Conservation (phyloP, 2,888 invertebrate genomes). For the Hesperia comma region DNA sequence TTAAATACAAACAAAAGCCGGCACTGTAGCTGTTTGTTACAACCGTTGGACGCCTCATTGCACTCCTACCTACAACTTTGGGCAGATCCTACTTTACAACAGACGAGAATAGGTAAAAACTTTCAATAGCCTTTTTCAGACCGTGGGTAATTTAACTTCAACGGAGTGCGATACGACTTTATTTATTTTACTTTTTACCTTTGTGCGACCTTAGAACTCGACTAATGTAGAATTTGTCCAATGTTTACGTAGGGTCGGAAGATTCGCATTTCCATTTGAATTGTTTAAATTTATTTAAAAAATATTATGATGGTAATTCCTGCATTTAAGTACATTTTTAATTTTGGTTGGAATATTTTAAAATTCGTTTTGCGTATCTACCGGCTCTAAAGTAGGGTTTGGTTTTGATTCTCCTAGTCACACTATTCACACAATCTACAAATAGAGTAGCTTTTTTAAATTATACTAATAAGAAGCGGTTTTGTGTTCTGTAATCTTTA, state of each 20-base stretch:
- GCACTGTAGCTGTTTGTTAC: conserved; percentile 37
- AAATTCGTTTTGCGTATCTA: too few relatives aligned
- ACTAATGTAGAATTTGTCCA: background rate
- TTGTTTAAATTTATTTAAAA: too few relatives aligned
- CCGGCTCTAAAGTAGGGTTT: too few relatives aligned
- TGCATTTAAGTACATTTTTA: too few relatives aligned
- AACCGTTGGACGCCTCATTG: conserved; percentile 49
- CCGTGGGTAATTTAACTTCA: conserved; percentile 48
- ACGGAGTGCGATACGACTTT: conserved; percentile 40
- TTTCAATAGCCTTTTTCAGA: conserved; percentile 43
- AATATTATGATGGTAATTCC: too few relatives aligned
- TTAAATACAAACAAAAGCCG: conserved; percentile 29
- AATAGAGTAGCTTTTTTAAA: too few relatives aligned
- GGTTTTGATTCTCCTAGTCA: too few relatives aligned
- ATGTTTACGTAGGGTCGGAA: background rate
- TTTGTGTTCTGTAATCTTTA: too few relatives aligned
- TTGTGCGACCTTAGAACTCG: background rate
- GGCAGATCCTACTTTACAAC: conserved; percentile 39
- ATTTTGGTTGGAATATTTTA: too few relatives aligned
- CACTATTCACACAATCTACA: too few relatives aligned
- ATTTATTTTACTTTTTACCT: conserved; percentile 11
- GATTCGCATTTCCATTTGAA: too few relatives aligned
- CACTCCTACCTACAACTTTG: conserved; percentile 48
- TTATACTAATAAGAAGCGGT: too few relatives aligned
- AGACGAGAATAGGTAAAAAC: conserved; percentile 44